Conservation (phyloP, 1,140 invertebrate species). For the Hylyphantes graminicola region DNA sequence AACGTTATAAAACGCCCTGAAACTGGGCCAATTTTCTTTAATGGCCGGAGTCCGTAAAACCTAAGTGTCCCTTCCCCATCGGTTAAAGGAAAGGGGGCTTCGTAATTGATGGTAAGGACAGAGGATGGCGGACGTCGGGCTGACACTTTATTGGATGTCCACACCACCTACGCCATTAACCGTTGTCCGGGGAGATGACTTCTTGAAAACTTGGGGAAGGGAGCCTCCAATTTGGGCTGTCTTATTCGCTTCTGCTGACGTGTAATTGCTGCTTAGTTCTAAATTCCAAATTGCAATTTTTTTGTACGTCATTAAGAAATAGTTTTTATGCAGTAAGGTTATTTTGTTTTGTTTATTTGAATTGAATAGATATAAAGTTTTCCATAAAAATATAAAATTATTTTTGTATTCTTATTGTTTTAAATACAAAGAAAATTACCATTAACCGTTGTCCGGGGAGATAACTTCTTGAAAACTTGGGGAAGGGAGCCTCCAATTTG, state of each 20-base stretch:
- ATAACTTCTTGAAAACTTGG: conserved; percentile 44
- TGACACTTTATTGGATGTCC: conserved; percentile 60
- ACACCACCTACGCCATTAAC: conserved; percentile 56
- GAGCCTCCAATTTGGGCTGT: background rate
- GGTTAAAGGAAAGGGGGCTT: conserved; percentile 50
- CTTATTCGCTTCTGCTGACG: no score
- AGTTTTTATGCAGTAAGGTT: no score
- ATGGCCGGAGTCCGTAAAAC: conserved; percentile 50
- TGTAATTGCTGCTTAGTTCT: background rate
- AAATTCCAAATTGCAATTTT: no score
- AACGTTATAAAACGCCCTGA: conserved; percentile 52
- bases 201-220: conserved; percentile 33
- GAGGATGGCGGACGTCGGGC: conserved; percentile 58
- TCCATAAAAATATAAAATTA: no score
- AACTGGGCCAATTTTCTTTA: conserved; percentile 60
- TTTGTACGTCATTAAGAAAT: no score
- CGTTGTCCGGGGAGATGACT: conserved; percentile 52
- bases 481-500: background rate
- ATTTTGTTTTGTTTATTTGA: no score
- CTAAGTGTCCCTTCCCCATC: conserved; percentile 41
- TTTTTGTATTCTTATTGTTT: no score
- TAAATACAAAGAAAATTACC: background rate
- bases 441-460: conserved; percentile 58
- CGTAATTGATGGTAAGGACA: conserved; percentile 59
- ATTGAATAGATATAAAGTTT: no score